Conservation (phyloP, 2,888 invertebrate species). For the Nemurella pictetii region DNA sequence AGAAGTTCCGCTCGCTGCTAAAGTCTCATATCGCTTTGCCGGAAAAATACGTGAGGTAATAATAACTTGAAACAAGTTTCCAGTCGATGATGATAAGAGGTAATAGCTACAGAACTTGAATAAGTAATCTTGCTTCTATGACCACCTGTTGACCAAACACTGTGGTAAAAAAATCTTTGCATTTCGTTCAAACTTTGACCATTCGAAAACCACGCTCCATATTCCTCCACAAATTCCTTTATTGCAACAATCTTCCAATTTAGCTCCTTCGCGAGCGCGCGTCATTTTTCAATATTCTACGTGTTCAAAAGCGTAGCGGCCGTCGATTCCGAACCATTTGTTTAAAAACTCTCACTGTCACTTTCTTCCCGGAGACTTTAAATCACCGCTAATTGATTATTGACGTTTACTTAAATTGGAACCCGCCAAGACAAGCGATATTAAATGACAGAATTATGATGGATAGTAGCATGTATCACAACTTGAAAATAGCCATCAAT, state of each 20-base stretch:
- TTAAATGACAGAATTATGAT: conserved; percentile 30
- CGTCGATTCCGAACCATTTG: background rate
- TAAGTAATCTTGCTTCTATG: background rate
- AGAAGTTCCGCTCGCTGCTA: background rate
- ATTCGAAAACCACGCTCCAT: background rate
- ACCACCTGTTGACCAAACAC: background rate
- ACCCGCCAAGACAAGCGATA: background rate
- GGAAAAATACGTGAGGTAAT: background rate
- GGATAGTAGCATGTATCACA: conserved; percentile 23
- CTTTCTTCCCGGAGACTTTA: background rate
- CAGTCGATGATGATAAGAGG: background rate
- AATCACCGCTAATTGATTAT: conserved; percentile 15
- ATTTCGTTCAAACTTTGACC: background rate
- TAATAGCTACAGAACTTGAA: background rate
- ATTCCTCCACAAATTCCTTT: background rate
- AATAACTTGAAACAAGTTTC: background rate
- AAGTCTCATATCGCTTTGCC: background rate
- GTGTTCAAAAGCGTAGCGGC: background rate
- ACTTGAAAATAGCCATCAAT: conserved; percentile 23
- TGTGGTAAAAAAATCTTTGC: background rate
- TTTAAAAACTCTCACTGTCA: background rate
- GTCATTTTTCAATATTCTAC: background rate
- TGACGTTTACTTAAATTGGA: conserved; percentile 20
- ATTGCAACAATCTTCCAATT: background rate
- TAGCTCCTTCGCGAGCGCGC: background rate